phyloP scores from a whole-genome alignment of 2,888 invertebrate species.

The Mechanitis mazaeus region DNA sequence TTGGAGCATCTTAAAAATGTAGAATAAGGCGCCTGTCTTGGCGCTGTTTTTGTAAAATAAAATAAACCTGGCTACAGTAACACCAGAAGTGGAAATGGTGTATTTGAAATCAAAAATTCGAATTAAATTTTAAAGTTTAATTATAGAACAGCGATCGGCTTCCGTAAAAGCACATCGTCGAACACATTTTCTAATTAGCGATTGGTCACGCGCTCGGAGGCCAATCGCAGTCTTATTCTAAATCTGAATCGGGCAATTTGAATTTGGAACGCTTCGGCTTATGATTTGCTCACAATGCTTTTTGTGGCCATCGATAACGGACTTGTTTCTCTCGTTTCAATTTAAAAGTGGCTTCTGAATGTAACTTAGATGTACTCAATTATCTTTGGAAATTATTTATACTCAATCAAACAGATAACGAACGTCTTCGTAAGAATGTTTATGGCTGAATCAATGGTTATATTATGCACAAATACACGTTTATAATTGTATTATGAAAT shows the following conservation, averaged over 20 bases:
- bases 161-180: constrained; percentile 60
- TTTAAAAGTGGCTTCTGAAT: constrained; percentile 33
- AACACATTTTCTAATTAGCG: constrained; percentile 74
- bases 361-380: constrained; percentile 33
- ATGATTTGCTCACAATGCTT: constrained; percentile 37
- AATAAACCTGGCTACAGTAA: constrained; percentile 37
- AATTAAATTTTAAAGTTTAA: constrained; percentile 68
- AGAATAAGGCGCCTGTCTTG: constrained; percentile 24
- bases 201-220: constrained; percentile 72
- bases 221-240: constrained; percentile 54
- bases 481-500: constrained; percentile 12
- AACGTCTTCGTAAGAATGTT: constrained; percentile 9
- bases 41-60: constrained; percentile 23
- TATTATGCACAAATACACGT: constrained; percentile 14
- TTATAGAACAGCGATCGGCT: constrained; percentile 69
- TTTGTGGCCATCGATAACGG: constrained; percentile 37
- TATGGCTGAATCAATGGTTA: constrained; percentile 11
- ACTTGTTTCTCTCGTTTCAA: constrained; percentile 31
- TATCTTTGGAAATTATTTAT: constrained; percentile 29
- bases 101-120: constrained; percentile 64
- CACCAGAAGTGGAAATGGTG: constrained; percentile 53
- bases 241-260: constrained; percentile 68
- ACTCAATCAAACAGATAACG: constrained; percentile 25
- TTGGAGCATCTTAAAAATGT: constrained; percentile 23
- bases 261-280: constrained; percentile 66